phyloP scores from a whole-genome alignment of 2,113 vertebrate species.

The Thomomys bottae region DNA sequence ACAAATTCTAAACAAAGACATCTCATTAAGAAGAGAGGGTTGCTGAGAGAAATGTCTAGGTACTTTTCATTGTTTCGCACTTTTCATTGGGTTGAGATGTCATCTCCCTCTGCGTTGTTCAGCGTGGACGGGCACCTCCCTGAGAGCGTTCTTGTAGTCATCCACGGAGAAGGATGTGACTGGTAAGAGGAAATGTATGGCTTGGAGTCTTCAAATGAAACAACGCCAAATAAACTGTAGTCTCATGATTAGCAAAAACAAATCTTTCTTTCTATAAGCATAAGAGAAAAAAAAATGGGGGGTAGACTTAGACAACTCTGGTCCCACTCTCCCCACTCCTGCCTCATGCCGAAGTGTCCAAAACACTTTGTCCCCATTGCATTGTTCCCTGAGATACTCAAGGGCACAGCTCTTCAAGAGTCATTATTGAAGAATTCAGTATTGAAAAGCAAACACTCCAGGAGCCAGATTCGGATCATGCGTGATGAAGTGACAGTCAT shows the following conservation, averaged over 20 bases:
- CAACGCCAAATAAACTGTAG: not conserved
- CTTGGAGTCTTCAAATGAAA: slow-evolving; percentile 38
- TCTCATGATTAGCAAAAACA: not conserved
- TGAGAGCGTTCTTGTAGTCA: not conserved
- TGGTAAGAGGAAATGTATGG: not conserved
- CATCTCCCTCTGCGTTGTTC: not conserved
- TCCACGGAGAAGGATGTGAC: not conserved
- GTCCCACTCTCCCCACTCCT: not conserved
- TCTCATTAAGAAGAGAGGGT: not conserved
- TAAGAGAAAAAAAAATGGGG: not conserved
- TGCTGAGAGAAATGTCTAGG: not conserved
- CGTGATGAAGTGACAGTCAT: not conserved
- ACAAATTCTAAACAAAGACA: slow-evolving; percentile 50
- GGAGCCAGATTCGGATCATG: not conserved
- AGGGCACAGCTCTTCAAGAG: not conserved
- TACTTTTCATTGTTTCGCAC: not conserved
- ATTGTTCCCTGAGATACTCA: not conserved
- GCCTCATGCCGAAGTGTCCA: not conserved
- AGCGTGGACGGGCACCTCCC: not conserved
- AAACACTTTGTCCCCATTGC: not conserved
- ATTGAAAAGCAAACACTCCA: slow-evolving; percentile 7
- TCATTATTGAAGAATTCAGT: not conserved
- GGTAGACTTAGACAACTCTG: not conserved
- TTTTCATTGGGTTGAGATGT: not conserved
- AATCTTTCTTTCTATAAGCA: not conserved